Percentiles rank a stretch among this genome's conserved stretches.
phyloP scores from a whole-genome alignment of 2,113 vertebrate genomes.

The Menidia beryllina region DNA sequence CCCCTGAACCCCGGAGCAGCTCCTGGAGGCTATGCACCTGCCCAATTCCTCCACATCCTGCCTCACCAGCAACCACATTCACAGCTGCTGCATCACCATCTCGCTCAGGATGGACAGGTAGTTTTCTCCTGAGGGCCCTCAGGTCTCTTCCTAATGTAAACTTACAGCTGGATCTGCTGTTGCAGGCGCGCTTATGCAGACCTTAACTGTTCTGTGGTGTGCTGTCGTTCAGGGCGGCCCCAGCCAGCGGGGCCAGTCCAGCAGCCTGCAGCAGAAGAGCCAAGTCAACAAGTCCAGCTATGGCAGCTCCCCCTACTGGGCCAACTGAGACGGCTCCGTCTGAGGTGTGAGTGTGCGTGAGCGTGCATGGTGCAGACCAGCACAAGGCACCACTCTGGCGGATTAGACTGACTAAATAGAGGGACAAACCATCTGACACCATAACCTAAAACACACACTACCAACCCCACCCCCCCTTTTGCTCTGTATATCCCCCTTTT shows the following conservation, averaged over 20 bases:
- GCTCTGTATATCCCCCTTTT: constrained; percentile 84
- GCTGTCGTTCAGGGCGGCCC: constrained; percentile 85
- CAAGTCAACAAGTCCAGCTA: constrained; percentile 98
- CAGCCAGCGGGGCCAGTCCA: constrained; percentile 93
- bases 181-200: background rate
- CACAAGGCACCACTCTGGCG: constrained; percentile 37
- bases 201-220: background rate
- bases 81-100: constrained; percentile 97
- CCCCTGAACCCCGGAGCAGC: constrained; percentile 94
- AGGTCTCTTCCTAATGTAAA: background rate
- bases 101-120: constrained; percentile 98
- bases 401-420: constrained; percentile 58
- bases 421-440: constrained; percentile 74
- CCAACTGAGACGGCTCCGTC: constrained; percentile 86
- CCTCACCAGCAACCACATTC: constrained; percentile 98
- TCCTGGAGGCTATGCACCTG: constrained; percentile 92
- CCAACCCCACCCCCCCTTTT: constrained; percentile 66
- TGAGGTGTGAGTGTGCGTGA: background rate
- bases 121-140: background rate
- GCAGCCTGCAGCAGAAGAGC: constrained; percentile 97
- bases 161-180: background rate
- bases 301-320: constrained; percentile 97
- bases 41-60: constrained; percentile 97
- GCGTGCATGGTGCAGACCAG: constrained; percentile 20
- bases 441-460: constrained; percentile 81